A percentile compares a stretch with the other conserved stretches of the same genome.
phyloP scores from a whole-genome alignment of 2,888 invertebrate species.

The Dicyrtomina minuta region DNA sequence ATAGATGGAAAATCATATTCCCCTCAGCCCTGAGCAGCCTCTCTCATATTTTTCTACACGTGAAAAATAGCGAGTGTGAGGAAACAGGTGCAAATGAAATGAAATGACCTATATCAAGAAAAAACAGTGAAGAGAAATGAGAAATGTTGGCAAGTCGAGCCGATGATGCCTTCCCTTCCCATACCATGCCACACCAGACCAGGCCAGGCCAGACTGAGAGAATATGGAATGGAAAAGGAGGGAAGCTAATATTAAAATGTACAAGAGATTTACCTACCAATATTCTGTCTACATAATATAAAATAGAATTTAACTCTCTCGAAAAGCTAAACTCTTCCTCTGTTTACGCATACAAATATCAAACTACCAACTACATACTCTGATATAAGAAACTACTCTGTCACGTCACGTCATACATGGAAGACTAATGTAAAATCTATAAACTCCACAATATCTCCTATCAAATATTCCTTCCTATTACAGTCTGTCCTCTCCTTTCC shows the following conservation, averaged over 20 bases:
- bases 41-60: background rate
- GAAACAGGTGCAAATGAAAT: slow-evolving; percentile 49
- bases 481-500: background rate
- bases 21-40: too few relatives aligned
- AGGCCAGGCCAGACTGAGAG: too few relatives aligned
- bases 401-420: slow-evolving; percentile 20
- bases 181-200: too few relatives aligned
- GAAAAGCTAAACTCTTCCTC: background rate
- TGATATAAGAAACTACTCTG: slow-evolving; percentile 25
- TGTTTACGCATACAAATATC: background rate
- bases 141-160: slow-evolving; percentile 14
- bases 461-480: background rate
- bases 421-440: slow-evolving; percentile 30
- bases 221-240: slow-evolving; percentile 12
- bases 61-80: slow-evolving; percentile 32
- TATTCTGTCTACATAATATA: too few relatives aligned
- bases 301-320: too few relatives aligned
- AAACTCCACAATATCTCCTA: background rate
- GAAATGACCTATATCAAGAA: slow-evolving; percentile 45
- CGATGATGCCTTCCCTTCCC: too few relatives aligned
- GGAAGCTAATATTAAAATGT: slow-evolving; percentile 9
- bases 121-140: slow-evolving; percentile 31
- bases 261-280: too few relatives aligned
- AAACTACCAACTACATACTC: slow-evolving; percentile 11
- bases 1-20: too few relatives aligned